phyloP scores from a whole-genome alignment of 2,888 invertebrate species.

The Nysson spinosus region DNA sequence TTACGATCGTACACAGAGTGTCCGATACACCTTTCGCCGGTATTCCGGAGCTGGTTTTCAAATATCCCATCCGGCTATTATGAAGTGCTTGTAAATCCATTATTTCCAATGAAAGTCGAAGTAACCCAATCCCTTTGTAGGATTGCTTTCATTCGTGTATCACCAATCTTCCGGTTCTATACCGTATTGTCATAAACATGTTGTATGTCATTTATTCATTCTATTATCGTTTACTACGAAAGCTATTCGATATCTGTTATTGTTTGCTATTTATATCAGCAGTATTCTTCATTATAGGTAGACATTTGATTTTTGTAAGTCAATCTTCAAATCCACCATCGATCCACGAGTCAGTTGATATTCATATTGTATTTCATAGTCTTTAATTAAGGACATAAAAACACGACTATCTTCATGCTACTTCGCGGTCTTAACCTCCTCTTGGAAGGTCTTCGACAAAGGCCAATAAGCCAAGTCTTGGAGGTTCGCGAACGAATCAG shows the following conservation, averaged over 20 bases:
- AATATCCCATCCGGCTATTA: constrained; percentile 38
- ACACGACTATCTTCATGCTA: constrained; percentile 1
- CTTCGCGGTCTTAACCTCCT: constrained; percentile 64
- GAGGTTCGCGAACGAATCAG: constrained; percentile 69
- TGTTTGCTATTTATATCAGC: too few species aligned
- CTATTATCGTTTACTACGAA: too few species aligned
- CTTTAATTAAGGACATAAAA: neutral
- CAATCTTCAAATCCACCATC: too few species aligned
- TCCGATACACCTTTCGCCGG: constrained; percentile 14
- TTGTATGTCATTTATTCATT: too few species aligned
- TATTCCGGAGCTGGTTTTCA: neutral
- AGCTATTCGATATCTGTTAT: too few species aligned
- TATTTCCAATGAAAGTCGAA: constrained; percentile 44
- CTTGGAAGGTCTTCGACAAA: constrained; percentile 46
- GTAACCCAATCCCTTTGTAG: too few species aligned
- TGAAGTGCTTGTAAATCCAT: constrained; percentile 52
- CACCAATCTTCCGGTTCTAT: too few species aligned
- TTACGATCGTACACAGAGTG: neutral
- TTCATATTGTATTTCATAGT: neutral
- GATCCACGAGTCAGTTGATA: too few species aligned
- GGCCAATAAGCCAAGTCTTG: constrained; percentile 65
- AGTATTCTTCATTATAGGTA: too few species aligned
- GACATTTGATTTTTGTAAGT: too few species aligned
- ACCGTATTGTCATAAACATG: too few species aligned
- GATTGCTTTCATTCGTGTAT: too few species aligned